Base-by-base conservation (phyloP, 2,888 invertebrate species). In the Laspeyria flexula region DNA sequence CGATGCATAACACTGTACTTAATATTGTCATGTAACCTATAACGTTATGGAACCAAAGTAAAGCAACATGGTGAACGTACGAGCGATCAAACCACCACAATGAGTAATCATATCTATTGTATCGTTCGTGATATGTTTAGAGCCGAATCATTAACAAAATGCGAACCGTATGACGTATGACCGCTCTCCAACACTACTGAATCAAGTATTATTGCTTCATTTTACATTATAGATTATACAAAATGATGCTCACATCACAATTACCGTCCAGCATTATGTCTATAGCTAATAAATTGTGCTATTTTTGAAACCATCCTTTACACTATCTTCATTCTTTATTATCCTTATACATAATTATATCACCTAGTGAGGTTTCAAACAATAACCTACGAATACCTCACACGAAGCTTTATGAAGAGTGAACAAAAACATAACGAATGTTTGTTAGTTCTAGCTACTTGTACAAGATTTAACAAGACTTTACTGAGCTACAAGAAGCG, bases 301-400 rank as follows among this genome's bases (percentile, higher is more conserved):
- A 86, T 84, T 77, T 74, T 75, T 78, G 81, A 80, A 79, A 83
- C 79, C 86, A 75, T 72, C 75, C 81, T 71, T 71, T 70, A 70
- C 65, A 76, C 79, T 75, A 80, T 71, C 74, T 60, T 77, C 81
- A 69, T 78, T 79, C 75, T 73, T 80, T 81, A 79, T 75, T 77
- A 81, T 75, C 60, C 79, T 83, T 86, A 85, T 74, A 71, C 73
- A 82, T 81, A 79, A 76, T 77, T 84, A 85, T 90, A 88, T 89
- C 86, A 86, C 85, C 91, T 90, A 91, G 83, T 90, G 90, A 91
- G 90, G 91, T 90, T 89, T 86, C 86, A 87, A 89, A 89, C 84
- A 77, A 86, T 88, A 87, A 75, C 78, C 88, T 89, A 90, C 80
- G 60, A 66, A 53, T 54, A 25, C 85, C 88, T 79, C 90, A 84